These are phyloP conservation scores for Nannoperca obscura DNA, from an alignment of 2,797 vertebrate genomes.

Conservation along the genomic window DNA sequence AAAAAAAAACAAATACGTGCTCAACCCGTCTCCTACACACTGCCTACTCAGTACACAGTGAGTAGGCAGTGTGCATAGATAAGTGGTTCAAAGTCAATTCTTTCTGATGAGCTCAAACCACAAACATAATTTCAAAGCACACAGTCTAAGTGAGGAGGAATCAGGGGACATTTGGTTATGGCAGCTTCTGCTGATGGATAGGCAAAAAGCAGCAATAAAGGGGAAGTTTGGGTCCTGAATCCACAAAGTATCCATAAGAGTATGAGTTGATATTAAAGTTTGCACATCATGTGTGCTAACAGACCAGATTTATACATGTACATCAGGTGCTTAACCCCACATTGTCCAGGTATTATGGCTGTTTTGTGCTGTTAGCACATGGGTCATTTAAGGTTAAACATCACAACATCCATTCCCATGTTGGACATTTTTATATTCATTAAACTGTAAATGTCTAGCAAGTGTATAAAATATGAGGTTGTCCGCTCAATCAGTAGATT, in stretches of 20 bases:
- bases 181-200: constrained; percentile 46
- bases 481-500: not conserved
- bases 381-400: not conserved
- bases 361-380: constrained; percentile 24
- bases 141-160: constrained; percentile 34
- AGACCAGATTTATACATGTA: not conserved
- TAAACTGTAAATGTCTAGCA: not conserved
- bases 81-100: constrained; percentile 35
- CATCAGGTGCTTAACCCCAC: constrained; percentile 9
- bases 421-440: not conserved
- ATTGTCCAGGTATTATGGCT: constrained; percentile 28
- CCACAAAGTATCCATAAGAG: constrained; percentile 20
- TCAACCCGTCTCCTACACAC: constrained; percentile 16
- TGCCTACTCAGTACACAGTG: constrained; percentile 22
- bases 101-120: constrained; percentile 29
- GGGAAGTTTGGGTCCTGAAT: constrained; percentile 24
- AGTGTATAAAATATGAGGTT: constrained; percentile 17
- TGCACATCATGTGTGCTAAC: not conserved
- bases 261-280: constrained; percentile 19
- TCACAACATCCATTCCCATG: not conserved
- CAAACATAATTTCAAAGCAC: constrained; percentile 52
- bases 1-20: constrained; percentile 44
- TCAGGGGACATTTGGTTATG: constrained; percentile 34
- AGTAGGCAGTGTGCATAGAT: constrained; percentile 5
- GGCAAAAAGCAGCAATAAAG: constrained; percentile 44